phyloP scores from a whole-genome alignment of 2,888 invertebrate species.

The Priocnemis perturbator region DNA sequence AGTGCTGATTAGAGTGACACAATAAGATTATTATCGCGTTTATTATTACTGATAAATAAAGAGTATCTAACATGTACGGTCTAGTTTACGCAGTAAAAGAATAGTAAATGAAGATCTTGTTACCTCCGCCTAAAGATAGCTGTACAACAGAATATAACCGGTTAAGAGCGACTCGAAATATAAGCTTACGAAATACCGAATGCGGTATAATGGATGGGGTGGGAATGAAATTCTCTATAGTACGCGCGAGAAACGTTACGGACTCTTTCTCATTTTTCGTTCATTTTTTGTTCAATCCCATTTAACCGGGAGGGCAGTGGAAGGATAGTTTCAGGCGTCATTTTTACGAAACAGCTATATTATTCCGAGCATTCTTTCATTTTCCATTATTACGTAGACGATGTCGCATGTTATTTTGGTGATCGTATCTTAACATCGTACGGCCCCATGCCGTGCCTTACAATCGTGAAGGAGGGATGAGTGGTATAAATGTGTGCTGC shows the following conservation, averaged over 20 bases:
- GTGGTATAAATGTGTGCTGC: neutral
- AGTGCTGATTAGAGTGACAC: slow-evolving; percentile 43
- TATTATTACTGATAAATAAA: slow-evolving; percentile 45
- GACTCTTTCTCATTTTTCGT: too few species aligned
- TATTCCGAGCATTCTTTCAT: too few species aligned
- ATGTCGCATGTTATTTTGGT: slow-evolving; percentile 1
- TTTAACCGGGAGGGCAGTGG: too few species aligned
- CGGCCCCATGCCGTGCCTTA: too few species aligned
- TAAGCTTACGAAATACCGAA: too few species aligned
- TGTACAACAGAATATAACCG: slow-evolving; percentile 25
- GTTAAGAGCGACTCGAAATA: too few species aligned
- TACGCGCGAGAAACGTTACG: too few species aligned
- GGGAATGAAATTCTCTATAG: too few species aligned
- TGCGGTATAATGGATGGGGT: too few species aligned
- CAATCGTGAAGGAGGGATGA: neutral
- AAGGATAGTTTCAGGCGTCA: too few species aligned
- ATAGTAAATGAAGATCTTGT: slow-evolving; percentile 42
- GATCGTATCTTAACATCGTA: too few species aligned
- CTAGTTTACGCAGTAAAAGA: slow-evolving; percentile 55
- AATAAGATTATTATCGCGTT: slow-evolving; percentile 49
- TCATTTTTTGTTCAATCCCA: too few species aligned
- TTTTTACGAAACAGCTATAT: neutral
- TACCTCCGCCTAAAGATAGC: slow-evolving; percentile 64
- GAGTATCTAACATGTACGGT: slow-evolving; percentile 58
- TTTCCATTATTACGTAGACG: neutral